Evolutionary conservation across 2,797 vertebrate genomes (phyloP), one percentile per base, ranked within the genome.

Genomic region (Poecilia gillii): DNA sequence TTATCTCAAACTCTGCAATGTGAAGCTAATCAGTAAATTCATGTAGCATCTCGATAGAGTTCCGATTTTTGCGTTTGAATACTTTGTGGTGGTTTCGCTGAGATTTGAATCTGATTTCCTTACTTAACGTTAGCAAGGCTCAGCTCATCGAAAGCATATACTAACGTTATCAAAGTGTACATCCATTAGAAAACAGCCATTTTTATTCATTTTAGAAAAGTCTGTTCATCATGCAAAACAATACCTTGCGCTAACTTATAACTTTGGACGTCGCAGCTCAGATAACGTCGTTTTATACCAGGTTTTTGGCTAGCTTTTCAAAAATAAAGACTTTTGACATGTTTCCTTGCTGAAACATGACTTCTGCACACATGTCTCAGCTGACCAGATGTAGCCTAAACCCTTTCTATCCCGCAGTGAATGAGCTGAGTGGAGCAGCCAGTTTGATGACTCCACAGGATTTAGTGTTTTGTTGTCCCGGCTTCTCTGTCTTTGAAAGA

Each of bases 381-480:
- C 49, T 68, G 84, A 83, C 72, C 78, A 9, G 23, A 23, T 41
- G 70, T 55, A 31, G 76, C 25, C n/a, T n/a, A 20, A 91, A 90
- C 88, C 85, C 91, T 81, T 66, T n/a, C 68, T 57, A 79, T 88
- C 85, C 87, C 85, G 46, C 74, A 39, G 73, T 91, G 89, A 92
- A 94, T 84, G 90, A 83, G 82, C 79, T 77, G 75, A n/a, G 79
- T 75, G 59, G 9, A 68, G 55, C 86, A 76, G 82, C 78, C 75
- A 62, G 80, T 81, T 86, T 94, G 92, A 93, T 91, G 92, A 93
- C 93, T 83, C 66, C 6, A 87, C 92, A 85, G 84, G 79, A 85
- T 92, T 89, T 73, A 46, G 73, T 12, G 84, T 83, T 86, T 92
- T 94, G 89, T 93, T 87, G 82, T 79, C 84, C 33, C 70, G 7